phyloP scores from a whole-genome alignment of 2,888 invertebrate species.

The Yponomeuta plumbellus region DNA sequence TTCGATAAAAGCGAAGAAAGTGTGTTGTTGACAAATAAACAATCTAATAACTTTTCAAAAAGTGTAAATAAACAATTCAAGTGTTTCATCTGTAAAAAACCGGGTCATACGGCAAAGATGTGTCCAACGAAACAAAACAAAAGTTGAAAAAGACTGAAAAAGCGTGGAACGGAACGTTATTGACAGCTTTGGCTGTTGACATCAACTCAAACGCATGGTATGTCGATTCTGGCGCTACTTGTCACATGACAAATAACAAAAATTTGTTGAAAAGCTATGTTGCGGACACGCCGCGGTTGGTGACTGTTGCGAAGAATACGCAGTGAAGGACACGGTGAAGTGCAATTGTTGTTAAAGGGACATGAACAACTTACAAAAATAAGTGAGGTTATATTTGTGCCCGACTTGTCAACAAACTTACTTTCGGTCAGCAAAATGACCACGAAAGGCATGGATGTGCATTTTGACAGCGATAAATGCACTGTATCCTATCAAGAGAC shows the following conservation, averaged over 20 bases:
- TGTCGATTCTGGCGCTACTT: slow-evolving; percentile 21
- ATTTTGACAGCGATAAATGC: slow-evolving; percentile 2
- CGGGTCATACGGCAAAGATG: slow-evolving; percentile 12
- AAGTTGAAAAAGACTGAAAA: slow-evolving; percentile 7
- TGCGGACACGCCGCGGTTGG: slow-evolving; percentile 17
- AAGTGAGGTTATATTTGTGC: slow-evolving; percentile 15
- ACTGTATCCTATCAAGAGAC: background rate
- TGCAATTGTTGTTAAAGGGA: slow-evolving; percentile 21
- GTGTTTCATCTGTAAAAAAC: slow-evolving; percentile 15
- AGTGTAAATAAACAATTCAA: slow-evolving; percentile 8
- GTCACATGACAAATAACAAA: slow-evolving; percentile 23
- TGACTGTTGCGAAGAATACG: slow-evolving; percentile 21
- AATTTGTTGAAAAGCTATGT: slow-evolving; percentile 22
- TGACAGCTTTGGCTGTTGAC: slow-evolving; percentile 12
- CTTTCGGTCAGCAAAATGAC: background rate
- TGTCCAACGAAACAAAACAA: slow-evolving; percentile 10
- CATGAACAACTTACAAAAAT: slow-evolving; percentile 11
- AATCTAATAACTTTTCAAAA: background rate
- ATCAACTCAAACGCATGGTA: slow-evolving; percentile 18
- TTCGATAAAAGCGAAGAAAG: slow-evolving; percentile 15
- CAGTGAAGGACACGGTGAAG: slow-evolving; percentile 23
- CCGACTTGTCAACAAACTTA: background rate
- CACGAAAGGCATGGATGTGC: slow-evolving; percentile 5
- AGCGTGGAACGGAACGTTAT: slow-evolving; percentile 5
- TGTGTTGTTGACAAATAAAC: slow-evolving; percentile 5